phyloP scores from a whole-genome alignment of 1,140 invertebrate species.

The Lordiphosa collinella region DNA sequence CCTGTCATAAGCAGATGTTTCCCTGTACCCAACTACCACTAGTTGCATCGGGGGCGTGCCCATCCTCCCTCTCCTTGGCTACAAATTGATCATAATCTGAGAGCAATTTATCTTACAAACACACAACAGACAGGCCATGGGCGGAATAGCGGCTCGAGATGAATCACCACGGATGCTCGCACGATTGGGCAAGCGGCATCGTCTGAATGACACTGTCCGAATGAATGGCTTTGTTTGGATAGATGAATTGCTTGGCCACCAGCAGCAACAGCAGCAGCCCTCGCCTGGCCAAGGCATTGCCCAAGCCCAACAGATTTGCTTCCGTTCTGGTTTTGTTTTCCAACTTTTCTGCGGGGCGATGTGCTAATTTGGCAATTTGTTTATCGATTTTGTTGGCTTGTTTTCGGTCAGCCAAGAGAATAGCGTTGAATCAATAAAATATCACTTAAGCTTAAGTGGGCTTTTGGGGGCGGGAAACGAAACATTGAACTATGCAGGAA shows the following conservation, averaged over 20 bases:
- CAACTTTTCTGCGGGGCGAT: conserved; percentile 28
- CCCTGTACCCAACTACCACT: no score
- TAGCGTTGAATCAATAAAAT: conserved; percentile 70
- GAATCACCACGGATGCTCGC: conserved; percentile 65
- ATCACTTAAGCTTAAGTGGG: conserved; percentile 67
- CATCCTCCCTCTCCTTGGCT: conserved; percentile 28
- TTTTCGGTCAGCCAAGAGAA: conserved; percentile 25
- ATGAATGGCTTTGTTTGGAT: conserved; percentile 75
- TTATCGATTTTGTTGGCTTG: conserved; percentile 67
- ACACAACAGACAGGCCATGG: conserved; percentile 6
- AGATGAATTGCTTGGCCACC: conserved; percentile 67
- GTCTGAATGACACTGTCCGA: conserved; percentile 62
- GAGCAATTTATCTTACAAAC: conserved; percentile 63
- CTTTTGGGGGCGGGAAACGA: conserved; percentile 7
- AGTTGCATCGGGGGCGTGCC: neutral
- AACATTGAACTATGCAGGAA: conserved; percentile 16
- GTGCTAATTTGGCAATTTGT: conserved; percentile 77
- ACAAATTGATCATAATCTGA: conserved; percentile 78
- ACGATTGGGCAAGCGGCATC: conserved; percentile 59
- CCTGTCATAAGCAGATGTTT: conserved; percentile 67
- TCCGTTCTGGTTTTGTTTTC: conserved; percentile 14
- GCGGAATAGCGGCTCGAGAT: conserved; percentile 48
- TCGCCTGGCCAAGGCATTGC: no score
- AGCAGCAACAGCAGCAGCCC: no score
- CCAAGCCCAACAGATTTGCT: conserved; percentile 35